A percentile compares a stretch with the other conserved stretches of the same genome.
phyloP scores from a whole-genome alignment of 2,797 vertebrate species.

The Sebastes miniatus region DNA sequence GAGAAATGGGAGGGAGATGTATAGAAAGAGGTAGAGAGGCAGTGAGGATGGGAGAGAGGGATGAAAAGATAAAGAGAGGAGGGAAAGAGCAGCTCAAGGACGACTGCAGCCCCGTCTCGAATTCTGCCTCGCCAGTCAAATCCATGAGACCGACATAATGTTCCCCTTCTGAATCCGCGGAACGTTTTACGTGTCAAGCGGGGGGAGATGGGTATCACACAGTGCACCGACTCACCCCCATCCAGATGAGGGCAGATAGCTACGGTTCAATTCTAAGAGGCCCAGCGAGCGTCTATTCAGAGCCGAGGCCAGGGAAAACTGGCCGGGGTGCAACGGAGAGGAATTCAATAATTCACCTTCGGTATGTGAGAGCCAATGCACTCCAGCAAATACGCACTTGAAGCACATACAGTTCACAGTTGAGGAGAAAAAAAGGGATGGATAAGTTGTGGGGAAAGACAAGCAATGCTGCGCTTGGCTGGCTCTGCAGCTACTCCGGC shows the following conservation, averaged over 20 bases:
- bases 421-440: conserved; percentile 24
- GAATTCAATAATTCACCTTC: conserved; percentile 71
- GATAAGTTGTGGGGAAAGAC: conserved; percentile 63
- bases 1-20: conserved; percentile 8
- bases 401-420: conserved; percentile 47
- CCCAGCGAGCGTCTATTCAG: conserved; percentile 43
- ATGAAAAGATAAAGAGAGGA: conserved; percentile 11
- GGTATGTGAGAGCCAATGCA: conserved; percentile 51
- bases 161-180: conserved; percentile 45
- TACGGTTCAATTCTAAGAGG: conserved; percentile 55
- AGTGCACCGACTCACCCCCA: conserved; percentile 55
- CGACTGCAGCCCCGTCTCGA: conserved; percentile 62
- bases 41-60: conserved; percentile 13
- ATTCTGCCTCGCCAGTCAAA: conserved; percentile 74
- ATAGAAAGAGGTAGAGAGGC: conserved; percentile 17
- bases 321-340: conserved; percentile 45
- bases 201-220: conserved; percentile 69
- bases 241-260: conserved; percentile 64
- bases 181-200: conserved; percentile 68
- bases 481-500: conserved; percentile 39
- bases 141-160: conserved; percentile 61
- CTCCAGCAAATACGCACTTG: conserved; percentile 51
- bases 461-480: conserved; percentile 63
- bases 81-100: conserved; percentile 62
- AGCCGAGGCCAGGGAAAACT: conserved; percentile 23